Evolutionary conservation across 2,797 vertebrate genomes (phyloP), one percentile per base, ranked within the genome.

Genomic region (Melanotaenia parkinsoni): DNA sequence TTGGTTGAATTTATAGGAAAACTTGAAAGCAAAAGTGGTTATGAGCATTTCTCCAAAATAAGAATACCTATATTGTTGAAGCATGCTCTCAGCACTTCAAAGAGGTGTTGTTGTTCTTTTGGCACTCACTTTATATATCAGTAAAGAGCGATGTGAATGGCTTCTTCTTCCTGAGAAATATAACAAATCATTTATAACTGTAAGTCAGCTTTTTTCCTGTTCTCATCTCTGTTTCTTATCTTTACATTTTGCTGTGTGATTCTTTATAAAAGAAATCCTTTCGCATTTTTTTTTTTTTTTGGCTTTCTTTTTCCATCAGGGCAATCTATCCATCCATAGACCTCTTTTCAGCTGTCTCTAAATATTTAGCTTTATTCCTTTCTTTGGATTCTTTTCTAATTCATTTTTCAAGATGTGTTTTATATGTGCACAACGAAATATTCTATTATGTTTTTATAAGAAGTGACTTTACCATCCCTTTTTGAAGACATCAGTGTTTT

Each of bases 1-100:
- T 67, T 61, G 75, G 80, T 38, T 43, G 60, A 68, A 16, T 80
- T 76, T 80, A 30, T n/a, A 80, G 61, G 66, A 67, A 43, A 74
- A 54, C 58, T 68, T 77, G 33, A 76, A 74, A 30, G 40, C 62
- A 20, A 37, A 65, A 63, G 70, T 30, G 32, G 45, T 61, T 58
- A 60, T 74, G 58, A 30, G 22, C 38, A 40, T 78, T 68, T 82
- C 65, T 64, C 67, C 10, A 45, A 56, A 79, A 69, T 63, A 22
- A 62, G 26, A 28, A 65, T 45, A 58, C 70, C 14, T 54, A 35
- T n/a, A 38, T 58, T 77, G 81, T 79, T 79, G 30, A 75, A 83
- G 76, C 73, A 43, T 86, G 76, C 64, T 57, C 26, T 6, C 8
- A 40, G n/a, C 58, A 47, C 61, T 74, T 76, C 65, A 38, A 66